Evolutionary conservation across 64 coral and sea anemone species (phyloP), one percentile per base, ranked within the genome.

Genomic region (Stylophora pistillata): DNA sequence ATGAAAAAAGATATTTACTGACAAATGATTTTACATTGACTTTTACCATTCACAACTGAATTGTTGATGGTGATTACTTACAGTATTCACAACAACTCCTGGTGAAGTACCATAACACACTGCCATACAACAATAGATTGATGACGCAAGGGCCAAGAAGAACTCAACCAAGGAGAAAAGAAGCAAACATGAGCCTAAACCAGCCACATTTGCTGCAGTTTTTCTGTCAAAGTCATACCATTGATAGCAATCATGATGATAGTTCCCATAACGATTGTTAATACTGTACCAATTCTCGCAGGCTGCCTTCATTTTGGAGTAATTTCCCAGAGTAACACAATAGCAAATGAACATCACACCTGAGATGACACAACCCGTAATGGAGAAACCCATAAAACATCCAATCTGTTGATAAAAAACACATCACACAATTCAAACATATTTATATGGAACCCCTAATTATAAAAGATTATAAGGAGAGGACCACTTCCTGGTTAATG

Each of bases 351-450:
- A 56, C 94, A 95, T 95, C 15, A 77, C 66, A 57, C 71, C 78
- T 88, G 84, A 37, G 0, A 95, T 29, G 55, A 95, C 85, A 92
- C 89, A 91, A 5, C 70, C 82, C 30, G 94, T 95, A 16, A 95
- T 78, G 57, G 89, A 89, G 88, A 95, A 95, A 7, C 94, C 94
- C 84, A 95, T 91, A n/a, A 91, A 90, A 30, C 68, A 77, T 16
- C 94, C 94, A 88, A 95, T 80, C 94, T 95, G 85, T 54, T 69
- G 56, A 91, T 68, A 25, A 18, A 74, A 21, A 54, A 55, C 37
- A 47, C 37, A 47, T 47, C 37, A 47, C 1, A 47, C 37, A 47
- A 47, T 47, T 47, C 37, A 47, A n/a, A n/a, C n/a, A n/a, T n/a
- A n/a, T n/a, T n/a, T n/a, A n/a, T n/a, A n/a, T n/a, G n/a, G n/a